Percentiles rank a stretch among this genome's conserved stretches.
These are phyloP conservation scores for Trachelus stipa DNA, from an alignment of 2,888 invertebrate genomes.

Conservation along the genomic window DNA sequence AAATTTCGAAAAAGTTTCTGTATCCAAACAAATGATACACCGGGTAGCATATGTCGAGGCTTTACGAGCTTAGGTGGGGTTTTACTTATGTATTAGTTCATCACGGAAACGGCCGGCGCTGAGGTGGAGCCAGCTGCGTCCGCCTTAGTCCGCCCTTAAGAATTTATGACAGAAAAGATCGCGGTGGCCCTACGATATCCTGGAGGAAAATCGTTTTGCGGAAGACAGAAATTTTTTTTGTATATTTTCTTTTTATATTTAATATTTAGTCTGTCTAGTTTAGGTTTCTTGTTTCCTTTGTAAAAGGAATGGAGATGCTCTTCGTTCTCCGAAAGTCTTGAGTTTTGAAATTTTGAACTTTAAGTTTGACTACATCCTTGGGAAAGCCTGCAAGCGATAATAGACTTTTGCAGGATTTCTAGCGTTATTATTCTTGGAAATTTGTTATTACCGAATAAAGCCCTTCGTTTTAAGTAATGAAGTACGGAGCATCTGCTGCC, in stretches of 20 bases:
- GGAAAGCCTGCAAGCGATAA: neutral
- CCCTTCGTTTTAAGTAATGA: neutral
- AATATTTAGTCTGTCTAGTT: neutral
- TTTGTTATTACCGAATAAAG: neutral
- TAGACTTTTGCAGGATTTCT: neutral
- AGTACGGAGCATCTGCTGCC: neutral
- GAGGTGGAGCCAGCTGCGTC: slow-evolving; percentile 51
- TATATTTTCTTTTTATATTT: neutral
- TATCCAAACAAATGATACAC: neutral
- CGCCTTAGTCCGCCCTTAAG: slow-evolving; percentile 32
- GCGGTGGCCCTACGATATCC: neutral
- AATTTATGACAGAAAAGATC: slow-evolving; percentile 46
- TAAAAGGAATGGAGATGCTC: neutral
- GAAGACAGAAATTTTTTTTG: neutral
- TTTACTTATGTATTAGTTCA: slow-evolving; percentile 61
- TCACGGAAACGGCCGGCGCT: slow-evolving; percentile 50
- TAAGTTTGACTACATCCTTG: neutral
- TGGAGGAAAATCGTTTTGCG: neutral
- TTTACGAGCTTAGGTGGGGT: slow-evolving; percentile 44
- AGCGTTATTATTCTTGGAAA: neutral
- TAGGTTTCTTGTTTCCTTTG: neutral
- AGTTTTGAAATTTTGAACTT: neutral
- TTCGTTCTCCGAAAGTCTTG: neutral
- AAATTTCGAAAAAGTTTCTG: neutral
- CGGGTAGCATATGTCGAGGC: slow-evolving; percentile 25